Base-by-base conservation (phyloP, 2,888 invertebrate genomes). In the Cancer borealis region DNA sequence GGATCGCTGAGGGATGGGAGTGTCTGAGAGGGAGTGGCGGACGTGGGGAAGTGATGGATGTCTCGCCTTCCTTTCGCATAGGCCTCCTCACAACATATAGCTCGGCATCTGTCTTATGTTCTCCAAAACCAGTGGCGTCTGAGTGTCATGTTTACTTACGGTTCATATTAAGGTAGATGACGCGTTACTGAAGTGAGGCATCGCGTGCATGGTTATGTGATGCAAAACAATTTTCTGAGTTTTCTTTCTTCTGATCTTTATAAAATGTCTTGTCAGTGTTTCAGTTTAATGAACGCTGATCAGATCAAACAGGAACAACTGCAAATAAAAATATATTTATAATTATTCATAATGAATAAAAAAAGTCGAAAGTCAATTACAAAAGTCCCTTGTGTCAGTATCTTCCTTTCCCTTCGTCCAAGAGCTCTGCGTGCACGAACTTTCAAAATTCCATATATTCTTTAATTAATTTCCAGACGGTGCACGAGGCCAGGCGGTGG, bases 1-100 rank as follows among this genome's bases (percentile, higher is more conserved):
- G 91, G 91, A 91, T 91, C 47, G 73, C 26, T 91, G 79, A 91
- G 79, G 79, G 79, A 91, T 26, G 91, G 91, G 47, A 47, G 73
- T 47, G 73, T 66, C 66, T 46, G 45, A n/a, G 79, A 79, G 79
- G 60, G 60, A n/a, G 39, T 54, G 91, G 60, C 60, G 91, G 73
- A 60, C 66, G 45, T 39, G 21, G 10, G 17, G 30, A 45, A 45
- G 66, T 91, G 91, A 91, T 91, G 91, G 91, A 91, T 66, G 91
- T 45, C 89, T 49, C n/a, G 89, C 47, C 89, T 49, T 89, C 89
- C 49, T 49, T 89, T 47, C n/a, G 1, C 49, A 26, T 89, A 49
- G 89, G 49, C 89, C 84, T 84, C 84, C n/a, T 14, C 14, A 39
- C 30, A 39, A 84, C 84, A 39, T 84, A 84, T 39, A 39, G 39